A percentile compares a stretch with the other conserved stretches of the same genome.
phyloP scores from a whole-genome alignment of 2,888 invertebrate species.

The Barypeithes pellucidus region DNA sequence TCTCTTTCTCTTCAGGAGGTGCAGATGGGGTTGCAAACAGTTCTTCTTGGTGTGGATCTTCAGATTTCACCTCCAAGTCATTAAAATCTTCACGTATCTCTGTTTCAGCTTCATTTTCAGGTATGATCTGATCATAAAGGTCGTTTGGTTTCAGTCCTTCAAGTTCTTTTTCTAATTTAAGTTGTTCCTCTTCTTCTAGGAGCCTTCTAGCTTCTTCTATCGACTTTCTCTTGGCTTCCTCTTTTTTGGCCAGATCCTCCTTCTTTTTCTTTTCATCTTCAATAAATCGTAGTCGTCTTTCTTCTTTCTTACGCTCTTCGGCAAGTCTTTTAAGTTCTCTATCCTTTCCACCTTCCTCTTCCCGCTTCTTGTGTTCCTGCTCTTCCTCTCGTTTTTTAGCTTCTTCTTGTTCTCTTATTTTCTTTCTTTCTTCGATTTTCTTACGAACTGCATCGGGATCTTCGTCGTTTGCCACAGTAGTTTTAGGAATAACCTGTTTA shows the following conservation, averaged over 20 bases:
- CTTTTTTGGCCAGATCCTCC: conserved; percentile 73
- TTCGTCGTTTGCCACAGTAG: conserved; percentile 64
- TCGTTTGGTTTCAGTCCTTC: conserved; percentile 34
- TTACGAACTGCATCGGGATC: conserved; percentile 59
- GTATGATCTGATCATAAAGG: conserved; percentile 49
- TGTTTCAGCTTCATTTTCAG: conserved; percentile 37
- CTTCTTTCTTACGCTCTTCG: conserved; percentile 66
- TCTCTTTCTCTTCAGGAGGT: conserved; percentile 41
- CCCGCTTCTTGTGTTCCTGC: conserved; percentile 71
- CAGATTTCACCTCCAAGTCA: conserved; percentile 1
- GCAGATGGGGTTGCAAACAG: not conserved
- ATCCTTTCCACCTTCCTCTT: conserved; percentile 62
- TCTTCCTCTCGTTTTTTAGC: conserved; percentile 6
- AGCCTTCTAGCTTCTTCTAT: conserved; percentile 64
- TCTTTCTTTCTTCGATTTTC: conserved; percentile 66
- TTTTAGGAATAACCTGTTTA: conserved; percentile 61
- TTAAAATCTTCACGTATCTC: conserved; percentile 37
- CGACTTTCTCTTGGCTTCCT: conserved; percentile 59
- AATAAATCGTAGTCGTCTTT: conserved; percentile 51
- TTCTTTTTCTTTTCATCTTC: conserved; percentile 65
- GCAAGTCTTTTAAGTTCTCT: conserved; percentile 56
- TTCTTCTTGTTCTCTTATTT: conserved; percentile 58
- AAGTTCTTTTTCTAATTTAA: conserved; percentile 51
- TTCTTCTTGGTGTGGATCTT: conserved; percentile 23
- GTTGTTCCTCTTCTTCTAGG: conserved; percentile 72